phyloP scores from a whole-genome alignment of 2,113 vertebrate genomes.

The Cairina moschata region DNA sequence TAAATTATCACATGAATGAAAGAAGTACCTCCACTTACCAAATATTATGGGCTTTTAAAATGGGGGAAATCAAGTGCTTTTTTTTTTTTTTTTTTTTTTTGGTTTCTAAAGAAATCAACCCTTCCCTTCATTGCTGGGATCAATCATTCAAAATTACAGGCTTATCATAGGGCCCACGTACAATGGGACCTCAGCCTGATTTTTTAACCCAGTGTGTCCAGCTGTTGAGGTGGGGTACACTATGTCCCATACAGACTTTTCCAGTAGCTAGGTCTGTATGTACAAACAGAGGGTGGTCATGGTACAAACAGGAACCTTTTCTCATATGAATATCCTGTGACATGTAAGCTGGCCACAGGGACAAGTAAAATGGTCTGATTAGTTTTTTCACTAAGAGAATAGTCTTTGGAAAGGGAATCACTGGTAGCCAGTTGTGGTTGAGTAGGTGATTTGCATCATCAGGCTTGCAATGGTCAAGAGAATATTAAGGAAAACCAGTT shows the following conservation, averaged over 20 bases:
- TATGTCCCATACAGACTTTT: neutral
- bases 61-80: neutral
- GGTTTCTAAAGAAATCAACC: neutral
- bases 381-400: neutral
- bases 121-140: neutral
- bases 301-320: neutral
- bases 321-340: neutral
- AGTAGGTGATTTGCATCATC: neutral
- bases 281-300: neutral
- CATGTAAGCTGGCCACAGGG: neutral
- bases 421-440: neutral
- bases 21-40: constrained; percentile 18
- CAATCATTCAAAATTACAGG: neutral
- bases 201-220: neutral
- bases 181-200: neutral
- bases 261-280: too few species aligned
- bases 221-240: neutral
- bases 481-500: neutral
- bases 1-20: constrained; percentile 41
- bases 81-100: neutral
- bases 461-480: neutral
- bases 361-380: neutral
- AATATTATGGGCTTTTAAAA: constrained; percentile 36
- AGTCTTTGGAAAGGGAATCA: neutral
- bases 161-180: neutral